Evolutionary conservation across 1,140 invertebrate species (phyloP), one percentile per base, ranked within the genome.

Genomic region (Uloborus diversus): DNA sequence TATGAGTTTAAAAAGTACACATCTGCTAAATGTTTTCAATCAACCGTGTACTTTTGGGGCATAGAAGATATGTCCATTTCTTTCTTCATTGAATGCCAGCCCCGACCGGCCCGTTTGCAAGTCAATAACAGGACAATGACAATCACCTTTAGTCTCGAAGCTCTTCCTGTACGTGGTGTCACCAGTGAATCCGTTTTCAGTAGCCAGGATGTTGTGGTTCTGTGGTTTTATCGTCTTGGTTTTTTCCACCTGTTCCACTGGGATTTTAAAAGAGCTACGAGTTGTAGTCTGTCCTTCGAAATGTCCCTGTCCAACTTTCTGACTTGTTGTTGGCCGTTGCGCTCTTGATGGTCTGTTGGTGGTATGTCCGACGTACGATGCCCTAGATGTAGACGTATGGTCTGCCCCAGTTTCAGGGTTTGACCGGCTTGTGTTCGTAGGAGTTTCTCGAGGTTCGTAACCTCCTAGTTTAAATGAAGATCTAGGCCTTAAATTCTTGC

Each of bases 11-110:
- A n/a, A n/a, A n/a, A n/a, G n/a, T n/a, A n/a, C n/a, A n/a, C n/a
- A n/a, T n/a, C n/a, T n/a, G n/a, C n/a, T n/a, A n/a, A n/a, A n/a
- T n/a, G n/a, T n/a, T n/a, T n/a, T n/a, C n/a, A n/a, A n/a, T 66
- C 28, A 66, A 25, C 57, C 23, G 47, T 80, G 47, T 13, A 56
- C 23, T 37, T 28, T 11, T 1, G 57, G 79, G 3, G 42, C 59
- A 33, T 80, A 80, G 23, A 80, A 80, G 3, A 64, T 32, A 47
- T 80, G 79, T 17, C 79, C 79, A 32, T 71, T 71, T 20, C 51
- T 65, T 47, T 70, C 79, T 33, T 64, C 79, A 25, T 62, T 65
- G 17, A 71, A 70, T 28, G 66, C 33, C 0, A 71, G 42, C 2
- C 17, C 1, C 7, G 49, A 35, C 1, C 49, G 20, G 11, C 42